These are phyloP conservation scores for Mythimna albipuncta DNA, from an alignment of 2,888 invertebrate genomes.

Conservation along the genomic window DNA sequence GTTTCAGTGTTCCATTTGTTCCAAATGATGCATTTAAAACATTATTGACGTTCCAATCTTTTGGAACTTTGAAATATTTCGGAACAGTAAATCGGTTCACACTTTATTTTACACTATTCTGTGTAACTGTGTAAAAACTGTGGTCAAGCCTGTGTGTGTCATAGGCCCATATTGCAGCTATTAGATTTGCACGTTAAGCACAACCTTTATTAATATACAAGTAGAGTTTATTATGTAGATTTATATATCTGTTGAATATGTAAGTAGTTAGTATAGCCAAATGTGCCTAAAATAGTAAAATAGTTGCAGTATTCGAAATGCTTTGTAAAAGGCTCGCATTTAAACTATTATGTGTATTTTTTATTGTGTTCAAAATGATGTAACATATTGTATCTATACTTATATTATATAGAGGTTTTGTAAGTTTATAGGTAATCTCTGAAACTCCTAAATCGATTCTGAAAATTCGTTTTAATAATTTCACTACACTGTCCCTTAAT, in stretches of 20 bases:
- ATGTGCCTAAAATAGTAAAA: conserved; percentile 34
- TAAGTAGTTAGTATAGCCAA: conserved; percentile 11
- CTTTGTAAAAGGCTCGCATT: conserved; percentile 3
- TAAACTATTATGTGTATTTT: not conserved
- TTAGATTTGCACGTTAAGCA: not conserved
- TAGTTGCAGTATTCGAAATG: conserved; percentile 5
- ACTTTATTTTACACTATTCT: no score
- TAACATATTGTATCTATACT: conserved; percentile 14
- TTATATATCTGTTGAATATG: conserved; percentile 23
- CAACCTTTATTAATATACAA: not conserved
- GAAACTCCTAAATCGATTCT: no score
- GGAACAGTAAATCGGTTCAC: no score
- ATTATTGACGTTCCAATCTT: no score
- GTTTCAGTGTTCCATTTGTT: no score
- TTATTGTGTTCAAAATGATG: conserved; percentile 13
- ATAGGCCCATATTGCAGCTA: not conserved
- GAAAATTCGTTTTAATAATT: no score
- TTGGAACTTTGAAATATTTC: no score
- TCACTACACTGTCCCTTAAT: no score
- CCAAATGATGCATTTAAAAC: no score
- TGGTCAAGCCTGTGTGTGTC: no score
- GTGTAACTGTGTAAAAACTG: no score
- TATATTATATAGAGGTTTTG: not conserved
- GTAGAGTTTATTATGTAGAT: conserved; percentile 24
- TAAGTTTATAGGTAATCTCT: not conserved